These are phyloP conservation scores for Orchesella flavescens DNA, from an alignment of 2,888 invertebrate genomes.

Conservation along the genomic window DNA sequence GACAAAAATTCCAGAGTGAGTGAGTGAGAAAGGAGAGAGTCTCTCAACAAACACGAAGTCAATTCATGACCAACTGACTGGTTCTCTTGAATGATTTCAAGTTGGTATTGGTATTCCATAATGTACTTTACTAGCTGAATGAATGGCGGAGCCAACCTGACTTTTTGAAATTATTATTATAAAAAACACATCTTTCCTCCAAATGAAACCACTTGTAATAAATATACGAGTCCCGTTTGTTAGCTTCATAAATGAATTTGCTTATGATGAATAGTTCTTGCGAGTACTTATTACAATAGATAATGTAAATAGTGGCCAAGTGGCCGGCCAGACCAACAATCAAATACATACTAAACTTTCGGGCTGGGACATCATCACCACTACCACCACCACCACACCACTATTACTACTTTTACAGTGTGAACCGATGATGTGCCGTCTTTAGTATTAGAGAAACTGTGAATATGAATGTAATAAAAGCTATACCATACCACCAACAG, in stretches of 20 bases:
- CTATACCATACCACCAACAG: not conserved
- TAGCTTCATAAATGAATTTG: not conserved
- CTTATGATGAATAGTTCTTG: not conserved
- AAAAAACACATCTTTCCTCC: conserved; percentile 5
- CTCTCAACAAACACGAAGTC: conserved; percentile 54
- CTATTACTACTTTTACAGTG: not conserved
- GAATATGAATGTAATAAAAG: no score
- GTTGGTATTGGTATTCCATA: not conserved
- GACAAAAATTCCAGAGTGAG: conserved; percentile 33
- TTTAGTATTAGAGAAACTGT: no score
- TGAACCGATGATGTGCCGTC: no score
- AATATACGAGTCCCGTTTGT: conserved; percentile 3
- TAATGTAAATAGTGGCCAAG: not conserved
- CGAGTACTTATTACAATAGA: not conserved
- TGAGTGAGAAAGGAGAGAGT: conserved; percentile 20
- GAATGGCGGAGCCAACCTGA: not conserved
- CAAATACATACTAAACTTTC: conserved; percentile 43
- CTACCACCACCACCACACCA: not conserved
- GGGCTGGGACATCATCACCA: conserved; percentile 10
- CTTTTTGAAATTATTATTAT: not conserved
- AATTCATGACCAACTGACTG: conserved; percentile 54
- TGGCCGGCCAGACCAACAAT: conserved; percentile 46
- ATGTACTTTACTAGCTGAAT: not conserved
- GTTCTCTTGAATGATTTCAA: not conserved
- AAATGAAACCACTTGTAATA: conserved; percentile 39